Conservation (phyloP, 1,140 invertebrate species). For the Drosophila ironensis region DNA sequence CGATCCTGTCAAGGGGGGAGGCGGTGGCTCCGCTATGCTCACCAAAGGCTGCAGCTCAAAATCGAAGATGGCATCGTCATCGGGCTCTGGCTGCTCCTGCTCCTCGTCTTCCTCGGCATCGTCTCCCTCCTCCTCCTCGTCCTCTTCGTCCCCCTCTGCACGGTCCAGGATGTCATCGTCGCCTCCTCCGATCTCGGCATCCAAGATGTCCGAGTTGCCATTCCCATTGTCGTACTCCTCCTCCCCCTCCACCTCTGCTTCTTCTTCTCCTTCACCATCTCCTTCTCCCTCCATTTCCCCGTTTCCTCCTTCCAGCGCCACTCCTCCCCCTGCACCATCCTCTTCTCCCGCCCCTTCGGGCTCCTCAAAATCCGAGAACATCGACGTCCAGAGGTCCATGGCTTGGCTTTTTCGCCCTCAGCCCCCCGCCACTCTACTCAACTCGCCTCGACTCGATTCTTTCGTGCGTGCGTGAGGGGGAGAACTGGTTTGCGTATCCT, state of each 20-base stretch:
- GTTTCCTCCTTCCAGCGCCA: constrained; percentile 5
- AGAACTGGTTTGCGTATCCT: constrained; percentile 65
- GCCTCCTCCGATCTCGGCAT: constrained; percentile 15
- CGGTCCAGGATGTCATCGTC: constrained; percentile 34
- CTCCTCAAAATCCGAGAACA: constrained; percentile 74
- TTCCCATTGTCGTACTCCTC: constrained; percentile 41
- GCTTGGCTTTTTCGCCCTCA: constrained; percentile 63
- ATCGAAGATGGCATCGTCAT: constrained; percentile 76
- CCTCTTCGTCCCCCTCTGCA: constrained; percentile 15
- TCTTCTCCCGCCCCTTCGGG: too few species aligned
- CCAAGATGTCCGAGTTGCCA: constrained; percentile 21
- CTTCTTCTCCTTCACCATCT: background rate
- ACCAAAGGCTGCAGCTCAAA: constrained; percentile 65
- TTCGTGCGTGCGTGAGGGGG: constrained; percentile 34
- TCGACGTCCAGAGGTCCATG: constrained; percentile 74
- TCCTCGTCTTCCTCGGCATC: constrained; percentile 34
- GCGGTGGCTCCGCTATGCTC: constrained; percentile 30
- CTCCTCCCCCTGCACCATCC: background rate
- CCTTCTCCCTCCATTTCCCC: too few species aligned
- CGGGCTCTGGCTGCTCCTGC: constrained; percentile 31
- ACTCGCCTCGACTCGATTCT: background rate
- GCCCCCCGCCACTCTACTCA: too few species aligned
- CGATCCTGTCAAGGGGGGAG: constrained; percentile 8
- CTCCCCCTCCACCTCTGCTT: constrained; percentile 16
- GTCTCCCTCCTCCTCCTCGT: constrained; percentile 26